A percentile compares a stretch with the other conserved stretches of the same genome.
phyloP scores from a whole-genome alignment of 2,797 vertebrate species.

The Tinamus major region DNA sequence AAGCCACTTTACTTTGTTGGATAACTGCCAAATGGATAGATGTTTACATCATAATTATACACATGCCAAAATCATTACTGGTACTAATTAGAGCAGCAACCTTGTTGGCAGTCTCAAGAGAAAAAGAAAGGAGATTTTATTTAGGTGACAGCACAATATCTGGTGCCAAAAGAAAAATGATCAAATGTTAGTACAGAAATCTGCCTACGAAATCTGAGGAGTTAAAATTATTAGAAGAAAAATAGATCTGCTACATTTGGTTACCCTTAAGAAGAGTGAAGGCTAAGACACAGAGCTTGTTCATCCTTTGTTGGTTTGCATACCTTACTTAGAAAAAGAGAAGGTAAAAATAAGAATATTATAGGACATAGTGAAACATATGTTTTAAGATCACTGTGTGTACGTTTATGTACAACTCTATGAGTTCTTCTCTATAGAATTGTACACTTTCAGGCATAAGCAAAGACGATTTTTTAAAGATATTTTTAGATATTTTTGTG shows the following conservation, averaged over 20 bases:
- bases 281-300: background rate
- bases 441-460: background rate
- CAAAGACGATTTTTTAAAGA: background rate
- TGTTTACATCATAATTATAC: background rate
- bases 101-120: slow-evolving; percentile 17
- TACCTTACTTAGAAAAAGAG: background rate
- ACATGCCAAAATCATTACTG: background rate
- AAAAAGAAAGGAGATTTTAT: background rate
- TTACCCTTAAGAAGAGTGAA: background rate
- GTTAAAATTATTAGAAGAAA: background rate
- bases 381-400: background rate
- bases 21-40: background rate
- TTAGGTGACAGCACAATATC: background rate
- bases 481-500: background rate
- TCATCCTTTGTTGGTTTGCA: background rate
- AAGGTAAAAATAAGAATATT: background rate
- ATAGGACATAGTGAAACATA: background rate
- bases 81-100: slow-evolving; percentile 9
- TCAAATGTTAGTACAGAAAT: background rate
- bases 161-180: slow-evolving; percentile 13
- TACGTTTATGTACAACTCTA: background rate
- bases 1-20: slow-evolving; percentile 28
- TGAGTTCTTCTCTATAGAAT: background rate
- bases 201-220: background rate
- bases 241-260: background rate